phyloP scores from a whole-genome alignment of 2,113 vertebrate genomes.

The Heterotilapia buettikoferi region DNA sequence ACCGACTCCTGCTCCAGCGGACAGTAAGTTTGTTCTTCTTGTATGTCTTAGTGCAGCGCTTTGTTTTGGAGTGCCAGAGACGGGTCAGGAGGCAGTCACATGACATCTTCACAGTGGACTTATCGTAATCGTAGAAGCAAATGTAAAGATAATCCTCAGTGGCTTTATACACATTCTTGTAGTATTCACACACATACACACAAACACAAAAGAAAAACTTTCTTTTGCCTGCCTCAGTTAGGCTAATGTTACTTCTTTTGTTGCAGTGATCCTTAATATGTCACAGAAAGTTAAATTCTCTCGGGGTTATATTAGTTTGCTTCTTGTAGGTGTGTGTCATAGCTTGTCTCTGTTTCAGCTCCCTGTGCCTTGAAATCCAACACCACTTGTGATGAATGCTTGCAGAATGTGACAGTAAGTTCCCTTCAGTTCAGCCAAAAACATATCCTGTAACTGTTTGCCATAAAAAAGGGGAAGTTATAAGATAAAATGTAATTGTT shows the following conservation, averaged over 20 bases:
- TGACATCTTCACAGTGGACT: constrained; percentile 13
- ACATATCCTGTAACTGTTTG: not conserved
- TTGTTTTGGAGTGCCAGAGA: not conserved
- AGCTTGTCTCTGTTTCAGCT: not conserved
- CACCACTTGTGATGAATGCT: constrained; percentile 81
- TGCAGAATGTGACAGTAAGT: constrained; percentile 84
- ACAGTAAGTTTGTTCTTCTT: constrained; percentile 39
- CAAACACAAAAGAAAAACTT: not conserved
- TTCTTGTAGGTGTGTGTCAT: not conserved
- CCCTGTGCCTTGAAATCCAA: constrained; percentile 77
- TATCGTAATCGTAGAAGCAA: not conserved
- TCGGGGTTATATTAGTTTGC: not conserved
- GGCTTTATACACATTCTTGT: not conserved
- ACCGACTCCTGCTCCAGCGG: constrained; percentile 12
- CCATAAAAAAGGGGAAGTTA: not conserved
- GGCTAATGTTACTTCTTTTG: not conserved
- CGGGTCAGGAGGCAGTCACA: constrained; percentile 48
- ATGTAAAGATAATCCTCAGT: not conserved
- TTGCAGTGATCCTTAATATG: not conserved
- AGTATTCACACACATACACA: not conserved
- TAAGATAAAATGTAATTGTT: not conserved
- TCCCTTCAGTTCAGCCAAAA: not conserved
- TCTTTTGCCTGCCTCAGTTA: not conserved
- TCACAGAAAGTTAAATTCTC: not conserved
- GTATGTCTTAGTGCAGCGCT: not conserved